These are phyloP conservation scores for Drosophila azteca DNA, from an alignment of 1,140 invertebrate species.

Conservation along the genomic window DNA sequence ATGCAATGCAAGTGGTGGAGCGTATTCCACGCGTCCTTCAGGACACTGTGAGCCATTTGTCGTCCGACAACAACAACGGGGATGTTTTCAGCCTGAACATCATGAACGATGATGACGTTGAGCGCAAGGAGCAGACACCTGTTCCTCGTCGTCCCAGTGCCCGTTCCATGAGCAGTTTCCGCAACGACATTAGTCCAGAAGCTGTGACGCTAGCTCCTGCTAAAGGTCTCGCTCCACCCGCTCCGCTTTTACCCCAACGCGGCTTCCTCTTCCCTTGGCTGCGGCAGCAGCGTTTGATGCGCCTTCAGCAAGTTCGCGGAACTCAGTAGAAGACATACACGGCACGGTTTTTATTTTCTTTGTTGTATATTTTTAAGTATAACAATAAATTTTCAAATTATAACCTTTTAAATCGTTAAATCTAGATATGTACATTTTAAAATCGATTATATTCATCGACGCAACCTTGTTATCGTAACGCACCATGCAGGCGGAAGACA, in stretches of 20 bases:
- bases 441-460: too few species aligned
- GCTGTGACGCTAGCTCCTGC: slow-evolving; percentile 42
- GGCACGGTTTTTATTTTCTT: not conserved
- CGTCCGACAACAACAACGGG: slow-evolving; percentile 41
- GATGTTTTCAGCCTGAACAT: slow-evolving; percentile 71
- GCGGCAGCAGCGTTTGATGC: slow-evolving; percentile 51
- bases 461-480: too few species aligned
- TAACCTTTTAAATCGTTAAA: too few species aligned
- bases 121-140: not conserved
- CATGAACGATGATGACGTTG: slow-evolving; percentile 50
- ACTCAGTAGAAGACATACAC: slow-evolving; percentile 7
- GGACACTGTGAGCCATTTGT: slow-evolving; percentile 62
- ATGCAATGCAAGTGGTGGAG: slow-evolving; percentile 66
- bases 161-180: not conserved
- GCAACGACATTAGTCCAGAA: slow-evolving; percentile 23
- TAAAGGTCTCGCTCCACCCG: not conserved
- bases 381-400: slow-evolving; percentile 14
- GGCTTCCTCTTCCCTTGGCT: slow-evolving; percentile 61
- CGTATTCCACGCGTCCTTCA: slow-evolving; percentile 67
- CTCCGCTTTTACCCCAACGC: slow-evolving; percentile 18
- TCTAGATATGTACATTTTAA: too few species aligned
- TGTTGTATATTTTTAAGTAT: slow-evolving; percentile 61
- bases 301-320: slow-evolving; percentile 27
- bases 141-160: slow-evolving; percentile 11
- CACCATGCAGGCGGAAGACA: too few species aligned